Evolutionary conservation across 2,888 invertebrate species (phyloP).

Genomic region (Falcaria lacertinaria): DNA sequence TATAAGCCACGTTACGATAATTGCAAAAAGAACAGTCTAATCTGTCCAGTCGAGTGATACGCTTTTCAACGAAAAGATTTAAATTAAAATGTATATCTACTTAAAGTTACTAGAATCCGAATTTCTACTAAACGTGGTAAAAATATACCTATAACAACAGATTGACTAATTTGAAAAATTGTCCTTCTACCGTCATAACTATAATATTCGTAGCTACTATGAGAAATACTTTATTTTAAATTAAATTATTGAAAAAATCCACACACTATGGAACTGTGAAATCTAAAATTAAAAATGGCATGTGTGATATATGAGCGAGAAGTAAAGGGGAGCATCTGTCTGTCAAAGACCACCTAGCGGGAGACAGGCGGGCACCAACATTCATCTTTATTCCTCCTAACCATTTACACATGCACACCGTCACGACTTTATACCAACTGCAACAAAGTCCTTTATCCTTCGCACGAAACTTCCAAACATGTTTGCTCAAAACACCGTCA

Average conservation of each 20-base stretch:
- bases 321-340: slow-evolving; percentile 64
- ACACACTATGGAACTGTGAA: background rate
- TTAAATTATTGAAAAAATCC: slow-evolving; percentile 2
- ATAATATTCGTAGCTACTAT: too few species aligned
- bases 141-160: too few species aligned
- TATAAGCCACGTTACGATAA: too few species aligned
- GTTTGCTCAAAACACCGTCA: slow-evolving; percentile 30
- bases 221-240: background rate
- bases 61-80: too few species aligned
- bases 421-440: background rate
- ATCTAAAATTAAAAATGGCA: slow-evolving; percentile 61
- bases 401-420: background rate
- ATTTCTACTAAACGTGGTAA: too few species aligned
- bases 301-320: slow-evolving; percentile 33
- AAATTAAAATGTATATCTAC: too few species aligned
- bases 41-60: too few species aligned
- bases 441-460: background rate
- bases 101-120: too few species aligned
- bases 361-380: slow-evolving; percentile 55
- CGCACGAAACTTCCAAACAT: slow-evolving; percentile 1
- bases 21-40: too few species aligned
- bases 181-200: too few species aligned
- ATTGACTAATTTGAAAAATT: too few species aligned
- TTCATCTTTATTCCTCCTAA: slow-evolving; percentile 66
- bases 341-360: slow-evolving; percentile 70